Evolutionary conservation across 2,113 vertebrate species (phyloP).

Genomic region (Calidris pygmaea): DNA sequence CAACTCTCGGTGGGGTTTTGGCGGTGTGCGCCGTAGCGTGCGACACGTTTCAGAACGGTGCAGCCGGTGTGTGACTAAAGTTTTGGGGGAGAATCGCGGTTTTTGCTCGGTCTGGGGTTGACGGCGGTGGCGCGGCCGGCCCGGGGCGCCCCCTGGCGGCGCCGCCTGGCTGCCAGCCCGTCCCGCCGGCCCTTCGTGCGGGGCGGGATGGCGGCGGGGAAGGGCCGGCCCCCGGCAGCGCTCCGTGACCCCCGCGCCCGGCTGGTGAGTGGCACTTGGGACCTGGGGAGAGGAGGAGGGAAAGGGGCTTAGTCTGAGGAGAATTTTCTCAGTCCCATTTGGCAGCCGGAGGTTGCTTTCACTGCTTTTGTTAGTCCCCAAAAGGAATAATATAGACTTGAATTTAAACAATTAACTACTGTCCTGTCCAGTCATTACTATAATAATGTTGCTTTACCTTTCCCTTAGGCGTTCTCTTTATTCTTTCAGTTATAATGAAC

Average conservation of each 20-base stretch:
- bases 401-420: background rate
- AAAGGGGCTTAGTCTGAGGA: rapidly evolving
- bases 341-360: background rate
- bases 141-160: background rate
- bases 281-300: background rate
- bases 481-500: background rate
- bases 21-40: background rate
- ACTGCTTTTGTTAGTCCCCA: background rate
- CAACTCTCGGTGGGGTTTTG: rapidly evolving
- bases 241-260: background rate
- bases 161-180: background rate
- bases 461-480: background rate
- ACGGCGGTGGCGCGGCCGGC: background rate
- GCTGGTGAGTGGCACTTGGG: background rate
- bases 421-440: rapidly evolving
- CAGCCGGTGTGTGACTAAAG: rapidly evolving
- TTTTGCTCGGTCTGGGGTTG: background rate
- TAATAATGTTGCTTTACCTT: background rate
- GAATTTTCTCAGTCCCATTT: rapidly evolving
- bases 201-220: background rate
- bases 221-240: background rate
- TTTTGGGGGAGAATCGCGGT: background rate
- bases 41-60: background rate
- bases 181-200: background rate
- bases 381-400: rapidly evolving